These are phyloP conservation scores for Halisarca cf. caerulea DNA, from an alignment of 37 sponge, comb jelly and placozoan species.

Conservation along the genomic window DNA sequence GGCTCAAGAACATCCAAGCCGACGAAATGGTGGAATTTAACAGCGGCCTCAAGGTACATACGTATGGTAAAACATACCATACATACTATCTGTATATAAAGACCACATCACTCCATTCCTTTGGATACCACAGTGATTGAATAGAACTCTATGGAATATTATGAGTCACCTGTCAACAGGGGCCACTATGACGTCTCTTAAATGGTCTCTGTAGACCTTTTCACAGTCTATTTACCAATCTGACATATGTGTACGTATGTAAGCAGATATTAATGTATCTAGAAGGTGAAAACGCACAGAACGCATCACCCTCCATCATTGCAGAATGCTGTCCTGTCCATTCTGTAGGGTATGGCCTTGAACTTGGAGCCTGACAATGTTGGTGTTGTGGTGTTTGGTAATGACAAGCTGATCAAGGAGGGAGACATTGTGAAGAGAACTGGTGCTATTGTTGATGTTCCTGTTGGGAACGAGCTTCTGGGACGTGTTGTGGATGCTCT, in stretches of 20 bases:
- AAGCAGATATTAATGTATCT: too few relatives aligned
- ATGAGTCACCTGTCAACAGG: too few relatives aligned
- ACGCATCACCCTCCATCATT: too few relatives aligned
- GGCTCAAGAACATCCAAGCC: constrained; percentile 99
- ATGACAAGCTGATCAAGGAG: constrained; percentile 98
- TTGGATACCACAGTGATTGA: too few relatives aligned
- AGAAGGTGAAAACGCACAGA: too few relatives aligned
- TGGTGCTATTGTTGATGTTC: constrained; percentile 98
- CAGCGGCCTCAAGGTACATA: constrained; percentile 88
- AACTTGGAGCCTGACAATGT: constrained; percentile 99
- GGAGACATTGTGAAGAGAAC: constrained; percentile 98
- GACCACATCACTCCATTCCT: too few relatives aligned
- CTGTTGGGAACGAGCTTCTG: constrained; percentile 85
- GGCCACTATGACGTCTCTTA: background rate
- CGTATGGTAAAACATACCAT: too few relatives aligned
- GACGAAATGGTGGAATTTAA: constrained; percentile 99
- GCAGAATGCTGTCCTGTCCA: too few relatives aligned
- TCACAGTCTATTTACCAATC: background rate
- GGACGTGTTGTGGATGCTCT: constrained; percentile 98
- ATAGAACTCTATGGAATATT: too few relatives aligned
- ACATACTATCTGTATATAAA: background rate
- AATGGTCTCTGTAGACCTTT: background rate
- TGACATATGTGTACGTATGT: too few relatives aligned
- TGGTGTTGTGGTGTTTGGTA: constrained; percentile 98
- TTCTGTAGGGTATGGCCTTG: constrained; percentile 92